These are phyloP conservation scores for Chymomyza fuscimana DNA, from an alignment of 2,888 invertebrate species.

Conservation along the genomic window DNA sequence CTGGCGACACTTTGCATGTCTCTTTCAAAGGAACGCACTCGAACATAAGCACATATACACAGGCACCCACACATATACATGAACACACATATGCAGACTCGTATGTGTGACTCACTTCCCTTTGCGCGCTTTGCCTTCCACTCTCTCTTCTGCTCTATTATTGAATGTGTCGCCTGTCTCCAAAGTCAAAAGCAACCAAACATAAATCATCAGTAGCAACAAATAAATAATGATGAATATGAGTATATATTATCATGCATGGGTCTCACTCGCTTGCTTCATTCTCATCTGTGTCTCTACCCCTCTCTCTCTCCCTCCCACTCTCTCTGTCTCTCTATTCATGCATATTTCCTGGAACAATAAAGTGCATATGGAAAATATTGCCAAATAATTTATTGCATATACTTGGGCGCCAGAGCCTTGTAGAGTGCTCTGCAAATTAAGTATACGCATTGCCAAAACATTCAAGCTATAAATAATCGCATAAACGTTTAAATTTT, in stretches of 20 bases:
- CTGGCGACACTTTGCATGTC: constrained; percentile 18
- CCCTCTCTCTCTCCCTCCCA: neutral
- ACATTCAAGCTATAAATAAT: neutral
- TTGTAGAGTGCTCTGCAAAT: neutral
- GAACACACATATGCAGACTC: neutral
- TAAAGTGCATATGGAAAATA: neutral
- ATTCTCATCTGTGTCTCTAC: neutral
- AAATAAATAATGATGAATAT: constrained; percentile 59
- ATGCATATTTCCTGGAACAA: neutral
- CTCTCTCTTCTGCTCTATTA: neutral
- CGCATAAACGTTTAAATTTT: neutral
- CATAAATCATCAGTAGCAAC: constrained; percentile 61
- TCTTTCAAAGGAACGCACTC: neutral
- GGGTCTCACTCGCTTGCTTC: constrained; percentile 10
- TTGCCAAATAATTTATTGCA: neutral
- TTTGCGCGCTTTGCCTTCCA: neutral
- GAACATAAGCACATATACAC: neutral
- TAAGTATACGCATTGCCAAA: neutral
- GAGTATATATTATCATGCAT: constrained; percentile 41
- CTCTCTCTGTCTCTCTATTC: neutral
- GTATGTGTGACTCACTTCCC: neutral
- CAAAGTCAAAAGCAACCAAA: constrained; percentile 37
- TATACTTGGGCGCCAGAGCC: neutral
- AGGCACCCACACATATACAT: neutral
- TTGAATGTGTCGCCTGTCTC: constrained; percentile 37